These are phyloP conservation scores for Callopanchax toddi DNA, from an alignment of 2,113 vertebrate species.

Conservation along the genomic window DNA sequence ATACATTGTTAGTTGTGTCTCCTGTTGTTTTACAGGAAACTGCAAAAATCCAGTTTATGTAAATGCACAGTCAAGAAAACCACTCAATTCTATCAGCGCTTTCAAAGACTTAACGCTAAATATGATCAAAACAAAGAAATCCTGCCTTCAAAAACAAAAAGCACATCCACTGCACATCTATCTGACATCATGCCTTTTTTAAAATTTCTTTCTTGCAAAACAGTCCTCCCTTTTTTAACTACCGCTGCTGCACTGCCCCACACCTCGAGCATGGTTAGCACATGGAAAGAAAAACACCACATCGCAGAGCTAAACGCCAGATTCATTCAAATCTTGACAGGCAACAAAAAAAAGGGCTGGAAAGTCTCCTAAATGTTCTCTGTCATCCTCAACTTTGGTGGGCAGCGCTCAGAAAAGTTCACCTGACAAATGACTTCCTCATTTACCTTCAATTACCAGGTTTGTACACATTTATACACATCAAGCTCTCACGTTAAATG, in stretches of 20 bases:
- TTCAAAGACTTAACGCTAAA: conserved; percentile 43
- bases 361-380: conserved; percentile 51
- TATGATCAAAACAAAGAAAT: conserved; percentile 61
- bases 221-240: conserved; percentile 73
- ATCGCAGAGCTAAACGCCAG: conserved; percentile 54
- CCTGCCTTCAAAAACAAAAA: conserved; percentile 43
- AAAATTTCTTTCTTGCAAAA: conserved; percentile 55
- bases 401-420: conserved; percentile 40
- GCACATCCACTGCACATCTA: conserved; percentile 32
- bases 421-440: conserved; percentile 44
- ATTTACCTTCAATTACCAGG: conserved; percentile 22
- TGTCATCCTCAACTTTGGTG: conserved; percentile 59
- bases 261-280: conserved; percentile 79
- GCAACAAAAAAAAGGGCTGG: conserved; percentile 56
- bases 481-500: conserved; percentile 28
- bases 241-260: conserved; percentile 72
- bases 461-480: conserved; percentile 12
- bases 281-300: conserved; percentile 84
- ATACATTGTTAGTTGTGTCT: neutral
- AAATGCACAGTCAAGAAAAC: conserved; percentile 2
- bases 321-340: conserved; percentile 54
- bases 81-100: neutral
- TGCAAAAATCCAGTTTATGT: neutral
- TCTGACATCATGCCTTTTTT: conserved; percentile 54
- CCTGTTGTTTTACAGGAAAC: conserved; percentile 5